Conservation (phyloP, 1,140 invertebrate genomes). For the Lamellibrachia luymesi region DNA sequence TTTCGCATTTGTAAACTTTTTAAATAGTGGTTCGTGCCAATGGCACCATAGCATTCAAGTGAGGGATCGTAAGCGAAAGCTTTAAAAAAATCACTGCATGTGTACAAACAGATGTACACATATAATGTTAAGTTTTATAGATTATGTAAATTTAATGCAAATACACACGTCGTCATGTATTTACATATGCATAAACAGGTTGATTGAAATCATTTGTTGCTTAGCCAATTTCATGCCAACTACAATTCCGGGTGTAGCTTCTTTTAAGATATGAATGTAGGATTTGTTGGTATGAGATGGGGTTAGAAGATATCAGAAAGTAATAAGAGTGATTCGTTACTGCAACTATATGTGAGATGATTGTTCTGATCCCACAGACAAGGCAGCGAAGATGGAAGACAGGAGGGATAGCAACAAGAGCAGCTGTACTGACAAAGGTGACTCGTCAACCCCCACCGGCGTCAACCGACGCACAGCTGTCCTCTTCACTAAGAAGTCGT, state of each 20-base stretch:
- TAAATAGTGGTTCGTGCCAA: too few relatives aligned
- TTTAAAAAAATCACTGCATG: not conserved
- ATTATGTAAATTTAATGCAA: not conserved
- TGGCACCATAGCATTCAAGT: too few relatives aligned
- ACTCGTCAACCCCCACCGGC: slow-evolving; percentile 57
- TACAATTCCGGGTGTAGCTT: not conserved
- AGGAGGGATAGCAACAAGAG: not conserved
- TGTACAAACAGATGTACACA: not conserved
- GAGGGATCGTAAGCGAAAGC: too few relatives aligned
- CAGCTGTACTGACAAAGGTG: not conserved
- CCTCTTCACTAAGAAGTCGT: slow-evolving; percentile 74
- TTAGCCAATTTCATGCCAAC: not conserved
- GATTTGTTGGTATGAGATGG: not conserved
- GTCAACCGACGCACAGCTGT: slow-evolving; percentile 82
- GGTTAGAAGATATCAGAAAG: not conserved
- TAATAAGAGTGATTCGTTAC: not conserved
- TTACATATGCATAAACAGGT: not conserved
- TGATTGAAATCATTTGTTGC: not conserved
- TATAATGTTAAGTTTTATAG: not conserved
- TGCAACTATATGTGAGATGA: not conserved
- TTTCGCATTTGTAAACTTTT: too few relatives aligned
- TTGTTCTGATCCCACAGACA: not conserved
- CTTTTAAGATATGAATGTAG: not conserved
- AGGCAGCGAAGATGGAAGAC: not conserved
- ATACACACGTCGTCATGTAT: not conserved